Percentiles rank a stretch among this genome's conserved stretches.
Conservation (phyloP, 2,797 vertebrate species). For the Epinephelus coioides region DNA sequence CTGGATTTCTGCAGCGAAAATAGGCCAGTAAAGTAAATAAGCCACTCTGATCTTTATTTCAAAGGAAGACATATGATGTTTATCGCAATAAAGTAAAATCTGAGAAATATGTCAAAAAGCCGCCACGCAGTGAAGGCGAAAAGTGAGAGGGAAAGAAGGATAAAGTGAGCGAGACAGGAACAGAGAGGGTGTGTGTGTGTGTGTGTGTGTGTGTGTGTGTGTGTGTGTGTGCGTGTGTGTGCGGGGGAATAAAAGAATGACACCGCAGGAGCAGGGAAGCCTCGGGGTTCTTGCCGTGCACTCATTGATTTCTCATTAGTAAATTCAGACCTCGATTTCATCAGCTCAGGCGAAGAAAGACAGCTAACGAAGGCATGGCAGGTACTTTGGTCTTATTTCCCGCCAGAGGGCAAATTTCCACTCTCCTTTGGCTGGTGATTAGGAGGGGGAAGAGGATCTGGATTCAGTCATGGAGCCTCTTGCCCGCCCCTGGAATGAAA, state of each 20-base stretch:
- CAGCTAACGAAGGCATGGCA: slow-evolving; percentile 67
- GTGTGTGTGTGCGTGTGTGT: too few relatives aligned
- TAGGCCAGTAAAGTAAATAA: slow-evolving; percentile 71
- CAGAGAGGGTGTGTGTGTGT: slow-evolving; percentile 18
- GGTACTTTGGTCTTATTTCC: slow-evolving; percentile 67
- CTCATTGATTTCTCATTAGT: slow-evolving; percentile 83
- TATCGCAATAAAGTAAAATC: slow-evolving; percentile 67
- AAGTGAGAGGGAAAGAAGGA: slow-evolving; percentile 33
- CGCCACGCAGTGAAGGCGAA: slow-evolving; percentile 3
- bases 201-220: slow-evolving; percentile 9
- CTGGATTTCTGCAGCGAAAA: slow-evolving; percentile 55
- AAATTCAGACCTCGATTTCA: slow-evolving; percentile 76
- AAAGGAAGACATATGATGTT: slow-evolving; percentile 72
- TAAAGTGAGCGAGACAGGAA: slow-evolving; percentile 51
- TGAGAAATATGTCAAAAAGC: slow-evolving; percentile 53
- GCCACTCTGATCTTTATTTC: slow-evolving; percentile 69
- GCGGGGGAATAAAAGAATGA: slow-evolving; percentile 54
- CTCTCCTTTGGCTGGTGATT: slow-evolving; percentile 70
- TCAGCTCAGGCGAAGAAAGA: slow-evolving; percentile 52
- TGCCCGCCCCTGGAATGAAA: slow-evolving; percentile 34
- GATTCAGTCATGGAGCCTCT: slow-evolving; percentile 34
- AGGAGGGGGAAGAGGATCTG: slow-evolving; percentile 47
- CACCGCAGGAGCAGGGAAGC: slow-evolving; percentile 47
- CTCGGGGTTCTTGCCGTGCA: slow-evolving; percentile 53
- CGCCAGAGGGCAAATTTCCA: slow-evolving; percentile 65